Conservation (phyloP, 2,113 vertebrate genomes). For the Silurus meridionalis region DNA sequence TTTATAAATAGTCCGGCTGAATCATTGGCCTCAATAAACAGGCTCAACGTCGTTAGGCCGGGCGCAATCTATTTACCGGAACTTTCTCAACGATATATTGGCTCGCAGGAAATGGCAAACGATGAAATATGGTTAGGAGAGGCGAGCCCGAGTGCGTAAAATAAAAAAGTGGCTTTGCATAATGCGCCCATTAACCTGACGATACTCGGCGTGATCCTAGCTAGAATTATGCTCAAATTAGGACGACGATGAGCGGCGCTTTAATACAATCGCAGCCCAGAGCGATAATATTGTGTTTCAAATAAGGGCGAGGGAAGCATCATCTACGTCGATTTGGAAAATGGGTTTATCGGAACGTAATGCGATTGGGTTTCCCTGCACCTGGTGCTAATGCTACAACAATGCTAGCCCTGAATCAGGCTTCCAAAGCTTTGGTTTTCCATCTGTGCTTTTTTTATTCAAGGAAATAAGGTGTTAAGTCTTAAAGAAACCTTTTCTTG, state of each 20-base stretch:
- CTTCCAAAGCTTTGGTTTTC: neutral
- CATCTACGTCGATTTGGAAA: slow-evolving; percentile 39
- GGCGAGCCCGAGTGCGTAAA: slow-evolving; percentile 55
- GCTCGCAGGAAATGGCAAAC: slow-evolving; percentile 63
- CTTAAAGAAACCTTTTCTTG: no score
- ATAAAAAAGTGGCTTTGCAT: slow-evolving; percentile 51
- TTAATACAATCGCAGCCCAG: slow-evolving; percentile 49
- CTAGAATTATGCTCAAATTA: slow-evolving; percentile 72
- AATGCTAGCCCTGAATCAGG: neutral
- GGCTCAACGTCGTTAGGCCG: slow-evolving; percentile 59
- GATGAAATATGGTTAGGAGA: slow-evolving; percentile 67
- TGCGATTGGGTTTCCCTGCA: slow-evolving; percentile 30
- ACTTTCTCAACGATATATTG: slow-evolving; percentile 63
- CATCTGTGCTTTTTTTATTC: neutral
- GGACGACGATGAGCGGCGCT: slow-evolving; percentile 57
- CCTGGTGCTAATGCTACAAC: slow-evolving; percentile 21
- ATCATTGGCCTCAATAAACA: slow-evolving; percentile 63
- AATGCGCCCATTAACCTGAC: slow-evolving; percentile 77
- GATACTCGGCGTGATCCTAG: slow-evolving; percentile 70
- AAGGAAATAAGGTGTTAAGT: neutral
- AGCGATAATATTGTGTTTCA: slow-evolving; percentile 56
- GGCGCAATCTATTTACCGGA: slow-evolving; percentile 67
- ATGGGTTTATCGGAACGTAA: slow-evolving; percentile 34
- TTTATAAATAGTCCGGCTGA: slow-evolving; percentile 61
- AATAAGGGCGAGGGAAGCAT: slow-evolving; percentile 40